These are phyloP conservation scores for Hirtodrosophila alboralis DNA, from an alignment of 2,888 invertebrate genomes.

Conservation along the genomic window DNA sequence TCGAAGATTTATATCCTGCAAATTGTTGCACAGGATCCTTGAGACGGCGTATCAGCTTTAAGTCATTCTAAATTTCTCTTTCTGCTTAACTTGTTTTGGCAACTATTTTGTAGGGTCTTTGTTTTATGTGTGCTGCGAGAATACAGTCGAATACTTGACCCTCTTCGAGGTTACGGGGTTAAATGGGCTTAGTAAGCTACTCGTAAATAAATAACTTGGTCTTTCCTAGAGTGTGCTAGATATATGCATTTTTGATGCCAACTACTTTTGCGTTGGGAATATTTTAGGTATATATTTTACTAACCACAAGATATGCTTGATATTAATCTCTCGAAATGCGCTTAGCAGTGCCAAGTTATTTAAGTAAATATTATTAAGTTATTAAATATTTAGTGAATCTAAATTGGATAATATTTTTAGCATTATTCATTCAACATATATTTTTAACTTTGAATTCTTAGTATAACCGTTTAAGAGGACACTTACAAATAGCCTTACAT, in stretches of 20 bases:
- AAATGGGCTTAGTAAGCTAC: slow-evolving; percentile 33
- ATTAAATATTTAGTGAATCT: too few species aligned
- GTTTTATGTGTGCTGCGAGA: slow-evolving; percentile 9
- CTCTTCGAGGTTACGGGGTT: slow-evolving; percentile 34
- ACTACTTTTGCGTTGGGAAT: background rate
- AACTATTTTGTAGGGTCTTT: slow-evolving; percentile 45
- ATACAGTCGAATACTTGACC: slow-evolving; percentile 6
- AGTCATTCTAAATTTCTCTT: slow-evolving; percentile 26
- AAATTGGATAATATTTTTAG: background rate
- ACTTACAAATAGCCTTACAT: background rate
- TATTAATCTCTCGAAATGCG: too few species aligned
- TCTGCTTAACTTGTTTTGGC: slow-evolving; percentile 60
- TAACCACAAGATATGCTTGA: too few species aligned
- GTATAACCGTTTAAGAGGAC: background rate
- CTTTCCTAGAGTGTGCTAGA: slow-evolving; percentile 4
- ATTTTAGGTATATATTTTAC: background rate
- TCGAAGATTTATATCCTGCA: slow-evolving; percentile 59
- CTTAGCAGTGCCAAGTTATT: too few species aligned
- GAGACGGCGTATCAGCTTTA: slow-evolving; percentile 14
- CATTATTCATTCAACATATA: background rate
- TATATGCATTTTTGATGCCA: slow-evolving; percentile 18
- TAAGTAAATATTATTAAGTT: too few species aligned
- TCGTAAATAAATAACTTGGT: slow-evolving; percentile 60
- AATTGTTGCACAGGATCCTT: slow-evolving; percentile 46
- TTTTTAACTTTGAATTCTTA: background rate